Evolutionary conservation across 2,797 vertebrate genomes (phyloP).

Genomic region (Anolis apletophallus): DNA sequence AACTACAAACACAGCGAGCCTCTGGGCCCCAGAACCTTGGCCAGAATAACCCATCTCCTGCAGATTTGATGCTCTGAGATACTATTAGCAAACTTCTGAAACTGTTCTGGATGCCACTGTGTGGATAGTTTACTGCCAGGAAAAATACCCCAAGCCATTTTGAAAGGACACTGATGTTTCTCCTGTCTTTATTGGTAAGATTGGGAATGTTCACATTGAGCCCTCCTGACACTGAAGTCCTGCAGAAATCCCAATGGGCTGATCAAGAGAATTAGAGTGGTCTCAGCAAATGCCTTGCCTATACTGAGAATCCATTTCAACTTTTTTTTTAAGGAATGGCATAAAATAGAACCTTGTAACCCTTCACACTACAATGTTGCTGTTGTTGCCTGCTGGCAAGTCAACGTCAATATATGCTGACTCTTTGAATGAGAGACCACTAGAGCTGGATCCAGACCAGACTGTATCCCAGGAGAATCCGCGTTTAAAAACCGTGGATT

Average conservation of each 20-base stretch:
- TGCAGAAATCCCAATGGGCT: conserved; percentile 28
- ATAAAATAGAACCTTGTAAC: too few species aligned
- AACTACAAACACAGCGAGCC: conserved; percentile 60
- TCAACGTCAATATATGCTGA: too few species aligned
- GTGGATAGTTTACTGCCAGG: conserved; percentile 57
- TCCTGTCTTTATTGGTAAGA: conserved; percentile 51
- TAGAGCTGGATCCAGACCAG: too few species aligned
- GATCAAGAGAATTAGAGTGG: conserved; percentile 7
- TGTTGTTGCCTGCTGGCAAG: too few species aligned
- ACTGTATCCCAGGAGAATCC: too few species aligned
- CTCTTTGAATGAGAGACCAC: too few species aligned
- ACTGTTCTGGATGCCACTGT: conserved; percentile 32
- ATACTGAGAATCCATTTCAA: neutral
- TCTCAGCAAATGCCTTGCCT: conserved; percentile 4
- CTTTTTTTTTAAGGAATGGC: neutral
- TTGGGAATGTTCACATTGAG: conserved; percentile 13
- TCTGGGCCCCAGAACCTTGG: conserved; percentile 52
- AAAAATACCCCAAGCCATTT: conserved; percentile 62
- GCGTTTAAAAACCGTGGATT: too few species aligned
- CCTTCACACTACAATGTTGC: too few species aligned
- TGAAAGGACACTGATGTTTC: conserved; percentile 61
- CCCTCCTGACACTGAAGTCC: conserved; percentile 26
- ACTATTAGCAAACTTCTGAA: conserved; percentile 62
- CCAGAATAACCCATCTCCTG: conserved; percentile 66
- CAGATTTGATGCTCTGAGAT: conserved; percentile 65